Evolutionary conservation across 2,888 invertebrate species (phyloP), one percentile per base, ranked within the genome.

Genomic region (Oligia latruncula): DNA sequence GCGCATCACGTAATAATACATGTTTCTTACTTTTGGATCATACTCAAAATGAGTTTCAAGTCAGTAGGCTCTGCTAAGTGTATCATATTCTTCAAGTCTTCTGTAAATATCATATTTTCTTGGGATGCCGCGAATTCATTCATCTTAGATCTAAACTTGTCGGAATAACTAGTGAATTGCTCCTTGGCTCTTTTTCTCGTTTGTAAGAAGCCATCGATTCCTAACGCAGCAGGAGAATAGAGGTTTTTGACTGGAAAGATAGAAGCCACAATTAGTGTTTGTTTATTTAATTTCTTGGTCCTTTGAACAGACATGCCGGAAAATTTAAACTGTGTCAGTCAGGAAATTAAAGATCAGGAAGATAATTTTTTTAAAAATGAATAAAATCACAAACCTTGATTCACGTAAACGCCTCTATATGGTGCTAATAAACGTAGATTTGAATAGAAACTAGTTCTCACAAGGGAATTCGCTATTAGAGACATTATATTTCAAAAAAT

Each of bases 21-120:
- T 3, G 6, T 80, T 78, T 77, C 95, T 93, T 95, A 98, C 97
- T 98, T 98, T 93, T 97, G 97, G 85, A 98, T 95, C 98, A 98
- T 98, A 89, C 97, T 96, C 15, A 97, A 90, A 2, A 98, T 92
- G 35, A 98, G 94, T 13, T 97, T 94, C 23, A 98, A 86, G 92
- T 98, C 98, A 17, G 96, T 93, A 52, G 97, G 97, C 81, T 98
- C 97, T 4, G 97, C 97, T 75, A 98, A 93, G 91, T 98, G 98
- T 8, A 98, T 92, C 97, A 98, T 98, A 92, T 98, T 98, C 93
- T 98, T 98, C 20, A 99, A 95, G 94, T 99, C 99, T 95, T 98
- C 98, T 11, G 98, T 98, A 91, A 98, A 99, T 85, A 99, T 97
- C 97, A 98, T 97, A 87, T 97, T 97, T 83, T 97, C 97, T 0